Conservation (phyloP, 2,113 vertebrate genomes). For the Mormyrus iriodes region DNA sequence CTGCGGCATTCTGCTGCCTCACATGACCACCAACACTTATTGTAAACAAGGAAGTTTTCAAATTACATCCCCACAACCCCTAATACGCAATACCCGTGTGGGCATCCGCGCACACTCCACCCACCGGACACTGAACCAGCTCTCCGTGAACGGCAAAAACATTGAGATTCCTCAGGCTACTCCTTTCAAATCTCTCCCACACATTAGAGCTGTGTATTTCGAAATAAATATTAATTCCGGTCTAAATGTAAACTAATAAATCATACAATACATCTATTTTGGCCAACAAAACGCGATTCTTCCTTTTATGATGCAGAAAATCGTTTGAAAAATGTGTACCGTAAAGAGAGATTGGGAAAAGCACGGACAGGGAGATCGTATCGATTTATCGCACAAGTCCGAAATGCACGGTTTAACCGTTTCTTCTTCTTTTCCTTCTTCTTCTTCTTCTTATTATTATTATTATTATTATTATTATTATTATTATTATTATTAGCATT, state of each 20-base stretch:
- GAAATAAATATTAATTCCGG: too few species aligned
- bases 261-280: background rate
- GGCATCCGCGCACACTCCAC: background rate
- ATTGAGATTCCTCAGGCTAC: background rate
- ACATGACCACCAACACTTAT: background rate
- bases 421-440: too few species aligned
- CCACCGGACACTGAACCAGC: background rate
- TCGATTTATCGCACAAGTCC: background rate
- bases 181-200: background rate
- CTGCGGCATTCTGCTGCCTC: background rate
- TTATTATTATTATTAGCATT: background rate
- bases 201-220: background rate
- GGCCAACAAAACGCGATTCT: too few species aligned
- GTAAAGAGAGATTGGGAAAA: background rate
- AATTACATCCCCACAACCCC: background rate
- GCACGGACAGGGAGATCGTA: background rate
- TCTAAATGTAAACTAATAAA: background rate
- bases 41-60: slow-evolving; percentile 8
- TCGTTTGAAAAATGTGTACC: background rate
- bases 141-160: background rate
- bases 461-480: background rate
- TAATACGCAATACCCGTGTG: background rate
- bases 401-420: background rate
- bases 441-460: background rate
- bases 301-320: background rate